Percentiles rank a stretch among this genome's conserved stretches.
phyloP scores from a whole-genome alignment of 1,140 invertebrate species.

The Macrosteles quadrilineatus region DNA sequence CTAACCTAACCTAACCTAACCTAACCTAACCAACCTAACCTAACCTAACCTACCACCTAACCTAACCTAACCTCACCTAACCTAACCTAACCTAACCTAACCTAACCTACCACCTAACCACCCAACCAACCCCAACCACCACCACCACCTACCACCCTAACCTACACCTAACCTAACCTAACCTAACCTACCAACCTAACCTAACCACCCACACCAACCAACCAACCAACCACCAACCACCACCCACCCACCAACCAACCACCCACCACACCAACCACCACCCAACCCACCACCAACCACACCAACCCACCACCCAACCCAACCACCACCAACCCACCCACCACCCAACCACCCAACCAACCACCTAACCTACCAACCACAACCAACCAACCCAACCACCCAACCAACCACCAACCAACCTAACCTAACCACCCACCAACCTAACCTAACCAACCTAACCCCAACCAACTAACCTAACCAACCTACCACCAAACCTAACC shows the following conservation, averaged over 20 bases:
- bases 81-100: constrained; percentile 45
- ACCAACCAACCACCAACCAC: constrained; percentile 28
- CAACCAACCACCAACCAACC: not conserved
- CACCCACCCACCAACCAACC: constrained; percentile 36
- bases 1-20: too few species aligned
- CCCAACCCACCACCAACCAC: constrained; percentile 13
- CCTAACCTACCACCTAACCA: too few species aligned
- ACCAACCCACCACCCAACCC: too few species aligned
- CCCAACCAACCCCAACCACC: constrained; percentile 39
- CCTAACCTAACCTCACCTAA: constrained; percentile 41
- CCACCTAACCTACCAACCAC: not conserved
- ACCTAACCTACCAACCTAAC: too few species aligned
- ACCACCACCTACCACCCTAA: constrained; percentile 40
- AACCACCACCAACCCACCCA: too few species aligned
- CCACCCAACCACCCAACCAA: too few species aligned
- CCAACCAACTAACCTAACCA: not conserved
- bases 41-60: too few species aligned
- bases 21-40: too few species aligned
- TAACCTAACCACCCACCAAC: not conserved
- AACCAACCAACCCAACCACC: not conserved
- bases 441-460: not conserved
- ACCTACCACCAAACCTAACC: not conserved
- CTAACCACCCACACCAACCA: constrained; percentile 39
- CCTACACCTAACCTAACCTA: constrained; percentile 41
- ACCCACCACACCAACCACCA: constrained; percentile 38